phyloP scores from a whole-genome alignment of 2,113 vertebrate species.

The Tretioscincus oriximinensis region DNA sequence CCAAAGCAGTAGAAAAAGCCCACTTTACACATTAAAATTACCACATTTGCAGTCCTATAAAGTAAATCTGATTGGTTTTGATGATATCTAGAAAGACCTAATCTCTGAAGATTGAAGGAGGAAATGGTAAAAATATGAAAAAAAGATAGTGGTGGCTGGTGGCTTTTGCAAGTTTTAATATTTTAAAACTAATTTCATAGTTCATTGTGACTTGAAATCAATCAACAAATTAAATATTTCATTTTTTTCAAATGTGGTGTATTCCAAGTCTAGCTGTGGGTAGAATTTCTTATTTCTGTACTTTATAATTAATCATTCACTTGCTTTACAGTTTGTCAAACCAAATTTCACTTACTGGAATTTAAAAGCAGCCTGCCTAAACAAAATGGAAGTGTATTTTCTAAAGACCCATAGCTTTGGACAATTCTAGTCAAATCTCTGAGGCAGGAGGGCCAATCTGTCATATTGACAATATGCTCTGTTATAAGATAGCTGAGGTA shows the following conservation, averaged over 20 bases:
- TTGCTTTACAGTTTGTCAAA: constrained; percentile 12
- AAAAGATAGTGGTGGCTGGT: constrained; percentile 9
- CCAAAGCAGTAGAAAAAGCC: not conserved
- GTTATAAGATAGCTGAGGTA: too few relatives aligned
- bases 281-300: not conserved
- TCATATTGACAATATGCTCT: not conserved
- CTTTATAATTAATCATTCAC: constrained; percentile 28
- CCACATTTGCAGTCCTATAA: not conserved
- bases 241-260: not conserved
- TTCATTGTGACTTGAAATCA: constrained; percentile 13
- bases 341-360: not conserved
- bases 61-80: constrained; percentile 10
- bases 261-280: not conserved
- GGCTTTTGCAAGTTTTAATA: not conserved
- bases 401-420: not conserved
- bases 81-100: not conserved
- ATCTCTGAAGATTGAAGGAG: not conserved
- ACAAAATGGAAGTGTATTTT: not conserved
- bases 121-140: constrained; percentile 7
- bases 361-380: not conserved
- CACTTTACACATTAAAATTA: not conserved
- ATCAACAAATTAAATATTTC: not conserved
- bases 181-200: constrained; percentile 25
- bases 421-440: not conserved
- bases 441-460: not conserved